Percentiles rank a stretch among this genome's conserved stretches.
phyloP scores from a whole-genome alignment of 2,888 invertebrate genomes.

The Dolomedes plantarius region DNA sequence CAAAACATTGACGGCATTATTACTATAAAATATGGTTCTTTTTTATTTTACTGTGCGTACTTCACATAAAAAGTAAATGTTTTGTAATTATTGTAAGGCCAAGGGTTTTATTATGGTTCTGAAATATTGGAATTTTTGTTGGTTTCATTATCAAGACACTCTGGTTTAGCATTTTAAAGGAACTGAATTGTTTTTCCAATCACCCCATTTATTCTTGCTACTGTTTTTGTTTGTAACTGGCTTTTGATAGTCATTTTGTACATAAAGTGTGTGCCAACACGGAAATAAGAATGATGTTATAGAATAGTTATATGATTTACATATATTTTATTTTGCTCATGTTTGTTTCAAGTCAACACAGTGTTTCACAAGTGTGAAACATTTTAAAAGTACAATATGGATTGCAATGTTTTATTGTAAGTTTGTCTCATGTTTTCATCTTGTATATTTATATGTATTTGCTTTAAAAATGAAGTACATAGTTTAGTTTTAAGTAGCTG shows the following conservation, averaged over 20 bases:
- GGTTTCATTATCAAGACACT: not conserved
- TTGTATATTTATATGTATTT: not conserved
- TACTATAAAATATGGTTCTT: not conserved
- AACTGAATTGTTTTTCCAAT: not conserved
- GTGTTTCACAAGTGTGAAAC: not conserved
- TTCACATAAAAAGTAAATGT: not conserved
- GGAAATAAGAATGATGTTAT: not conserved
- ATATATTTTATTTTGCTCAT: conserved; percentile 10
- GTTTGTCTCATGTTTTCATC: not conserved
- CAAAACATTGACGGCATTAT: not conserved
- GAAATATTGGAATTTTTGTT: not conserved
- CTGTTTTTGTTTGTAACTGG: not conserved
- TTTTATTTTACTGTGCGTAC: not conserved
- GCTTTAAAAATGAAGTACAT: not conserved
- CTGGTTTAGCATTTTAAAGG: not conserved
- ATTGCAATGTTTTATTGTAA: not conserved
- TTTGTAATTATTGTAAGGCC: not conserved
- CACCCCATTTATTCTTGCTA: not conserved
- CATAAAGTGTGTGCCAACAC: not conserved
- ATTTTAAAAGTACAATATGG: not conserved
- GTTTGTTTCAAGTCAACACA: not conserved
- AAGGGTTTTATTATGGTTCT: not conserved
- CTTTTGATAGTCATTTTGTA: conserved; percentile 1
- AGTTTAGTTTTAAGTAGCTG: not conserved
- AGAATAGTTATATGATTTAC: not conserved